phyloP scores from a whole-genome alignment of 1,140 invertebrate species.

The Helicoverpa zea region DNA sequence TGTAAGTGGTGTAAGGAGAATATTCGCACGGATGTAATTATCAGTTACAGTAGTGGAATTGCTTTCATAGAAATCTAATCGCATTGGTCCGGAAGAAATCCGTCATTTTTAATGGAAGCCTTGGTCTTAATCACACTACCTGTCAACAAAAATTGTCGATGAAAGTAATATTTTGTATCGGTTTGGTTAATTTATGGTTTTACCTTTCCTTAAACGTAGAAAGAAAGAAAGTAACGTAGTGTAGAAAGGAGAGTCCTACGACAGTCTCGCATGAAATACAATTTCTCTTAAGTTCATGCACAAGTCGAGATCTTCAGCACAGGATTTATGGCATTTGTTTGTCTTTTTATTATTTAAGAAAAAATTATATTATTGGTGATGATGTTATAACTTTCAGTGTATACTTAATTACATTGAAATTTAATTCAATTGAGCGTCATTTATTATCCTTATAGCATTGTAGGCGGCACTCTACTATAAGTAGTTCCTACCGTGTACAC shows the following conservation, averaged over 20 bases:
- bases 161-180: conserved; percentile 30
- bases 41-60: not conserved
- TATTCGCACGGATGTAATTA: conserved; percentile 7
- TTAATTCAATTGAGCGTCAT: too few relatives aligned
- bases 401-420: too few relatives aligned
- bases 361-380: too few relatives aligned
- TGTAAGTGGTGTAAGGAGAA: not conserved
- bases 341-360: too few relatives aligned
- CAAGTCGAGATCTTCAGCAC: too few relatives aligned
- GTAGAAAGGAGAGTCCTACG: conserved; percentile 9
- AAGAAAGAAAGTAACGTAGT: not conserved
- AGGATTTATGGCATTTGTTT: too few relatives aligned
- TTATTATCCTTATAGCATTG: not conserved
- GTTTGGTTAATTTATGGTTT: conserved; percentile 15
- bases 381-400: too few relatives aligned
- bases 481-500: too few relatives aligned
- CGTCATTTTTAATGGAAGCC: conserved; percentile 40
- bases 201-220: conserved; percentile 17
- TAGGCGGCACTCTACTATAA: not conserved
- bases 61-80: conserved; percentile 44
- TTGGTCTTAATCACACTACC: conserved; percentile 21
- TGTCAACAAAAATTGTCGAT: conserved; percentile 31
- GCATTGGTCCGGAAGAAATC: conserved; percentile 40
- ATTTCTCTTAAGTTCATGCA: not conserved
- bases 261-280: not conserved